phyloP scores from a whole-genome alignment of 2,888 invertebrate genomes.

The Scotopteryx bipunctaria region DNA sequence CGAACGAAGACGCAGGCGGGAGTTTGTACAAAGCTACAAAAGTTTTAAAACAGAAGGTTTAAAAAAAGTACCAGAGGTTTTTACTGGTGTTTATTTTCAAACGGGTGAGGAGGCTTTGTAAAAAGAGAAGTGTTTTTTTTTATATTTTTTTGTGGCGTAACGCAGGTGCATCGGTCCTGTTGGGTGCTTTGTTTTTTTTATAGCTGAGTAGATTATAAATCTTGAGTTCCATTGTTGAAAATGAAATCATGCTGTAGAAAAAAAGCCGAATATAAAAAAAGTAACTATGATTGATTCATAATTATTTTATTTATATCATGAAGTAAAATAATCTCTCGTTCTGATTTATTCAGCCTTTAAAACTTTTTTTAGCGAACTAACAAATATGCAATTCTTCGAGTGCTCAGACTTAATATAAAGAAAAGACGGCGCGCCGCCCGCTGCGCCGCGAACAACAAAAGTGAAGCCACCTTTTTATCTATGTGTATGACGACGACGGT shows the following conservation, averaged over 20 bases:
- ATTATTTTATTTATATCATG: not conserved
- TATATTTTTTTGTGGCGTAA: slow-evolving; percentile 67
- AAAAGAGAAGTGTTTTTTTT: slow-evolving; percentile 49
- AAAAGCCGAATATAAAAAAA: not conserved
- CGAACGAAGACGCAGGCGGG: too few species aligned
- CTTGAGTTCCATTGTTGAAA: slow-evolving; percentile 19
- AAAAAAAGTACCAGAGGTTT: slow-evolving; percentile 18
- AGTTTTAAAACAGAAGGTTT: slow-evolving; percentile 7
- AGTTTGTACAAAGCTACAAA: slow-evolving; percentile 15
- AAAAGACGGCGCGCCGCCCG: too few species aligned
- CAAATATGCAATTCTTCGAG: too few species aligned
- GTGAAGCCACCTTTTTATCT: too few species aligned
- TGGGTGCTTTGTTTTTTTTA: slow-evolving; percentile 50
- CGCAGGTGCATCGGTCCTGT: slow-evolving; percentile 67
- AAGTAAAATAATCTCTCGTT: too few species aligned
- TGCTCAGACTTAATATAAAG: too few species aligned
- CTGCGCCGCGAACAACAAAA: too few species aligned
- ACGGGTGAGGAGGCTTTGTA: slow-evolving; percentile 39
- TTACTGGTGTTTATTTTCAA: slow-evolving; percentile 37
- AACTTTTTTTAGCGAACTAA: not conserved
- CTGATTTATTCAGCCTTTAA: too few species aligned
- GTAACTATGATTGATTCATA: not conserved
- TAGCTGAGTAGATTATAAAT: slow-evolving; percentile 28
- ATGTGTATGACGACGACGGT: too few species aligned
- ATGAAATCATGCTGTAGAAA: slow-evolving; percentile 17